Evolutionary conservation across 2,113 vertebrate species (phyloP).

Genomic region (Zosterops hypoxanthus): DNA sequence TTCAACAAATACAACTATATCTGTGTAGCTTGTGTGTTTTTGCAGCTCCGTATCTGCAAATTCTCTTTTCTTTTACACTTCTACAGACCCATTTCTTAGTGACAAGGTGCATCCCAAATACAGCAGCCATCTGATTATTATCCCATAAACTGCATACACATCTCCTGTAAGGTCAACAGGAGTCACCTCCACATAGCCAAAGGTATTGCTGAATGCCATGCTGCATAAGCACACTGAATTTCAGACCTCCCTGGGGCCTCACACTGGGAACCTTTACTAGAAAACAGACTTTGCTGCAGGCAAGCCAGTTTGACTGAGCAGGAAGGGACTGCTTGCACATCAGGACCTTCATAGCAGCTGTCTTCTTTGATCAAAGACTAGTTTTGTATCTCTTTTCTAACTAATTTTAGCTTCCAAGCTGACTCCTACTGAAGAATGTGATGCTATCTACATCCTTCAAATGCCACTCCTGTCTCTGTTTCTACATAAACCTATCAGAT

Average conservation of each 20-base stretch:
- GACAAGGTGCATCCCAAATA: neutral
- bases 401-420: neutral
- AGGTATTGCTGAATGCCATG: neutral
- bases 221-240: neutral
- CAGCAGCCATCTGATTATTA: neutral
- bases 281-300: neutral
- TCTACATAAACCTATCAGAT: neutral
- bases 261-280: neutral
- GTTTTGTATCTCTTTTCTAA: neutral
- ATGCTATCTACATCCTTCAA: neutral
- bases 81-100: neutral
- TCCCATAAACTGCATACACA: neutral
- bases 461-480: neutral
- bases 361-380: constrained; percentile 9
- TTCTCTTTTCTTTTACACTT: neutral
- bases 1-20: neutral
- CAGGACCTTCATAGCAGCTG: neutral
- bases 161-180: neutral
- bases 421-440: neutral
- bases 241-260: neutral
- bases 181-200: neutral
- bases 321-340: neutral
- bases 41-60: neutral
- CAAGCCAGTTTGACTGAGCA: neutral
- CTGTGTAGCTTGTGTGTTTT: neutral